Conservation (phyloP, 2,113 vertebrate genomes). For the Solea senegalensis region DNA sequence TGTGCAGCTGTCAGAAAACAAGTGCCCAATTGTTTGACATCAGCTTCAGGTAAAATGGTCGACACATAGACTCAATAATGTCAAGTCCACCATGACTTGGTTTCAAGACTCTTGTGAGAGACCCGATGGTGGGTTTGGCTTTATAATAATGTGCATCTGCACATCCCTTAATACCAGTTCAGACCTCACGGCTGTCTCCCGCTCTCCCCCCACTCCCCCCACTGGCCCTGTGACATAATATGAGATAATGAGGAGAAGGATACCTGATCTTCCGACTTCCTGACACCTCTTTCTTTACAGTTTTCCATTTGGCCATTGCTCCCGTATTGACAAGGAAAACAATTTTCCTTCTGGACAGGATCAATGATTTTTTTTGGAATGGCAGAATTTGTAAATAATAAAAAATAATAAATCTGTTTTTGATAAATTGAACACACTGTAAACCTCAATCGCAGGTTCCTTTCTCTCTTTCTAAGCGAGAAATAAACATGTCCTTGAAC, state of each 20-base stretch:
- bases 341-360: not conserved
- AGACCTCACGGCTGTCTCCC: conserved; percentile 17
- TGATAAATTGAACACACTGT: too few species aligned
- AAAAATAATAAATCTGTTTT: too few species aligned
- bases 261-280: conserved; percentile 52
- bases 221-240: conserved; percentile 59
- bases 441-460: too few species aligned
- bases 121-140: conserved; percentile 14
- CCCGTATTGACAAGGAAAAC: not conserved
- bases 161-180: conserved; percentile 39
- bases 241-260: conserved; percentile 63
- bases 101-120: conserved; percentile 3
- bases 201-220: conserved; percentile 12
- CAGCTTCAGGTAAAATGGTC: conserved; percentile 22
- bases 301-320: conserved; percentile 32
- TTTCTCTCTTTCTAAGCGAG: not conserved
- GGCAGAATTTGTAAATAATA: too few species aligned
- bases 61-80: conserved; percentile 21
- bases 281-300: conserved; percentile 55
- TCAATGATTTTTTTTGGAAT: too few species aligned
- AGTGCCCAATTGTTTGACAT: not conserved
- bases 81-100: conserved; percentile 11
- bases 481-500: conserved; percentile 24
- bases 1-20: conserved; percentile 36
- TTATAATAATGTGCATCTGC: conserved; percentile 7